These are phyloP conservation scores for Acrobasis suavella DNA, from an alignment of 2,888 invertebrate genomes.

Conservation along the genomic window DNA sequence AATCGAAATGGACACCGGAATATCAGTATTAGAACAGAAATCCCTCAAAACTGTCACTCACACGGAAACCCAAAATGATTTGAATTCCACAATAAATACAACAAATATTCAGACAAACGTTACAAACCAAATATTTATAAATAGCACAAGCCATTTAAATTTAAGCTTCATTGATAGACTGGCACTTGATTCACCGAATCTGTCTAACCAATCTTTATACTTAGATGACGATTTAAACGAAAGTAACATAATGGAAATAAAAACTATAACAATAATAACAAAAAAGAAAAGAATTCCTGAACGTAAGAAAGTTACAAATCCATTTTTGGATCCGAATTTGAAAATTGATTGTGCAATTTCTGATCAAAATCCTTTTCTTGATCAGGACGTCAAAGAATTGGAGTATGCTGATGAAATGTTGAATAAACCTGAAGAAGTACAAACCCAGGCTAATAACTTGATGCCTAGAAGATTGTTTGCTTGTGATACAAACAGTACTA, in stretches of 20 bases:
- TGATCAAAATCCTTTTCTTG: slow-evolving; percentile 62
- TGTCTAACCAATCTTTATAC: slow-evolving; percentile 67
- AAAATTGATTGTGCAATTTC: slow-evolving; percentile 38
- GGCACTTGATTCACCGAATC: slow-evolving; percentile 65
- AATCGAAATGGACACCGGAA: slow-evolving; percentile 54
- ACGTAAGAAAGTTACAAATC: slow-evolving; percentile 66
- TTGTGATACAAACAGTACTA: slow-evolving; percentile 69
- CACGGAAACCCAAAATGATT: slow-evolving; percentile 33
- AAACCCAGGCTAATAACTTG: slow-evolving; percentile 40
- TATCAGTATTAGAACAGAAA: slow-evolving; percentile 62
- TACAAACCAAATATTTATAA: slow-evolving; percentile 64
- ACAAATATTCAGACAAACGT: slow-evolving; percentile 63
- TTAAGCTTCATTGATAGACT: slow-evolving; percentile 76
- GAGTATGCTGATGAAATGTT: slow-evolving; percentile 57
- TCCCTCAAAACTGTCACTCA: slow-evolving; percentile 41
- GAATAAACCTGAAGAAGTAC: slow-evolving; percentile 39
- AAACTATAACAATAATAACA: slow-evolving; percentile 76
- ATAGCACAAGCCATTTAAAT: slow-evolving; percentile 62
- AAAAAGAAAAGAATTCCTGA: slow-evolving; percentile 60
- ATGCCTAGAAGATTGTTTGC: slow-evolving; percentile 66
- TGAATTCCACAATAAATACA: slow-evolving; percentile 43
- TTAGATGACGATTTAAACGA: slow-evolving; percentile 78
- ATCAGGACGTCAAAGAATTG: slow-evolving; percentile 46
- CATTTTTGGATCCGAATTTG: slow-evolving; percentile 67
- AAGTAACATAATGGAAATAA: slow-evolving; percentile 80